Evolutionary conservation across 2,113 vertebrate genomes (phyloP), one percentile per base, ranked within the genome.

Genomic region (Myrmecobius fasciatus): DNA sequence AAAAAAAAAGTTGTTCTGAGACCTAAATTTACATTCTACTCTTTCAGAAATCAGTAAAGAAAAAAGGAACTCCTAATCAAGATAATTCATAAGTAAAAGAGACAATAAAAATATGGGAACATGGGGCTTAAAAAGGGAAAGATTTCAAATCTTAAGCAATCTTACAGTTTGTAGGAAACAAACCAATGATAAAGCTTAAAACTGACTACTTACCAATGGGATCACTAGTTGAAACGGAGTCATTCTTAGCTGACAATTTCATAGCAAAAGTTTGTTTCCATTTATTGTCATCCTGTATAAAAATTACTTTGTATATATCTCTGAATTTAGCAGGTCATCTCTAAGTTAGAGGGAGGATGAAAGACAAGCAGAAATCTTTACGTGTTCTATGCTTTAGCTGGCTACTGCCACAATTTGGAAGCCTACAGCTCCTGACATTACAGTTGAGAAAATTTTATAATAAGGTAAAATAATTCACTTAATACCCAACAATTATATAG

Each of bases 1-100:
- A 56, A 95, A 94, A 56, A 67, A 95, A 93, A 95, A 12, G 0
- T 31, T 56, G 56, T 89, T 96, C 94, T 95, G 96, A 12, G 3
- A 96, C 49, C 25, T 92, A 83, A 51, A 60, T 49, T 92, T 51
- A 46, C 28, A 75, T 20, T 43, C 43, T 26, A 94, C 83, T 10
- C 53, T 92, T n/a, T 2, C 0, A 60, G 47, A 47, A 36, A 95
- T 26, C 52, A 14, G n/a, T 94, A 89, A 96, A 53, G 36, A 53
- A 0, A 1, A 0, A 83, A 83, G 6, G 7, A 2, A 43, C 53
- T 53, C 11, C 28, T 36, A 26, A 60, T 1, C 1, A 83, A 24
- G 67, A n/a, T 60, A 28, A 31, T 31, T n/a, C 60, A 75, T 17
- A n/a, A 1, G 36, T n/a, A 36, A 67, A 67, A 67, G 31, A 22